Evolutionary conservation across 2,888 invertebrate genomes (phyloP).

Genomic region (Catocala sponsa): DNA sequence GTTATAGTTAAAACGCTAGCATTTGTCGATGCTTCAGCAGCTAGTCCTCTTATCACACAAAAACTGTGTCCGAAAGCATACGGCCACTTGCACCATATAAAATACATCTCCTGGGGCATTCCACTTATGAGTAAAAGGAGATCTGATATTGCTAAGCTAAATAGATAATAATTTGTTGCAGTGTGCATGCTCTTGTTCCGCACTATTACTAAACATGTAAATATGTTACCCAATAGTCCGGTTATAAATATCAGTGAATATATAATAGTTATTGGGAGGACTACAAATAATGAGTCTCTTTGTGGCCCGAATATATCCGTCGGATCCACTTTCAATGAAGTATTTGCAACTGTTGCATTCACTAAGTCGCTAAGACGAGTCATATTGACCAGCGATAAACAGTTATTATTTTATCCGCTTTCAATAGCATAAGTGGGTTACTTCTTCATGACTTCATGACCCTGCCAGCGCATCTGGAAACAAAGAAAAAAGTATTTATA

Average conservation of each 20-base stretch:
- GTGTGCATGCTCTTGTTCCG: constrained; percentile 95
- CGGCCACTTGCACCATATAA: constrained; percentile 93
- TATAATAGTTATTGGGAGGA: constrained; percentile 92
- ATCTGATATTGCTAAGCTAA: constrained; percentile 95
- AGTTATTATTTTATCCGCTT: neutral
- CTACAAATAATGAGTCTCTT: constrained; percentile 88
- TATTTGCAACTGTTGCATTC: constrained; percentile 39
- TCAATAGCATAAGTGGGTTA: constrained; percentile 4
- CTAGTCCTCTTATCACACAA: constrained; percentile 92
- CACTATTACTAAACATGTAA: constrained; percentile 95
- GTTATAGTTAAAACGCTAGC: constrained; percentile 94
- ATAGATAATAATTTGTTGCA: constrained; percentile 94
- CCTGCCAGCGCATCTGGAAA: constrained; percentile 33
- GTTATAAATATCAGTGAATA: constrained; percentile 93
- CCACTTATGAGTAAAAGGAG: constrained; percentile 93
- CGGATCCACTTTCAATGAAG: constrained; percentile 61
- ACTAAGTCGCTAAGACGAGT: constrained; percentile 21
- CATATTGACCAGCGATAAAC: constrained; percentile 23
- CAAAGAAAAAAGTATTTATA: constrained; percentile 15
- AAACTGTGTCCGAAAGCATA: constrained; percentile 93
- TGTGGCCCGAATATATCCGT: constrained; percentile 77
- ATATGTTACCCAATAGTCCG: constrained; percentile 94
- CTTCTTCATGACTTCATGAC: neutral
- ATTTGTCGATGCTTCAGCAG: constrained; percentile 94
- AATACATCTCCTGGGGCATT: constrained; percentile 94